These are phyloP conservation scores for Lysiphlebus fabarum DNA, from an alignment of 1,140 invertebrate species.

Conservation along the genomic window DNA sequence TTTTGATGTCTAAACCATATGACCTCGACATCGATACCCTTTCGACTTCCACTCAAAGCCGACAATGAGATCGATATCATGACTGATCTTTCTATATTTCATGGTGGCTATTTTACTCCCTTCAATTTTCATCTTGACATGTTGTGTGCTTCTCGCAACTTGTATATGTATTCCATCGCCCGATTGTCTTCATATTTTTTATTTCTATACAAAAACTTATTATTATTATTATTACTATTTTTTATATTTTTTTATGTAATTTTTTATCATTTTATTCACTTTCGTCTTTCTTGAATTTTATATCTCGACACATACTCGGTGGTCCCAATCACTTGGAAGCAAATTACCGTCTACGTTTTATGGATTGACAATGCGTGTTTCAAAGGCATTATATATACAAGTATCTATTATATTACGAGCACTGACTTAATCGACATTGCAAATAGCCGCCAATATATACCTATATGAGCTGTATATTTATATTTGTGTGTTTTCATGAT, in stretches of 20 bases:
- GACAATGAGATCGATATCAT: constrained; percentile 26
- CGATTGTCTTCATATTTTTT: not conserved
- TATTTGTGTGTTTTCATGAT: not conserved
- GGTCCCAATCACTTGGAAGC: constrained; percentile 22
- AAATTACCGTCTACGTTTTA: constrained; percentile 24
- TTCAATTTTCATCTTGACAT: too few species aligned
- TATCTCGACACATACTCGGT: constrained; percentile 21
- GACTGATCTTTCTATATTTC: constrained; percentile 20
- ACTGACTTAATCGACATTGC: constrained; percentile 39
- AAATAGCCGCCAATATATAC: constrained; percentile 12
- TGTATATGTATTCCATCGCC: not conserved
- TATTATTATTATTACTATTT: too few species aligned
- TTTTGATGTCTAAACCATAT: constrained; percentile 13
- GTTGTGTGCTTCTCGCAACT: too few species aligned
- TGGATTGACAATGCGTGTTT: constrained; percentile 27
- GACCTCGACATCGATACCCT: constrained; percentile 28
- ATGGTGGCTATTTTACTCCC: constrained; percentile 1
- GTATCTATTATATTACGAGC: constrained; percentile 28
- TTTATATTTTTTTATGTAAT: not conserved
- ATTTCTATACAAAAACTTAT: too few species aligned
- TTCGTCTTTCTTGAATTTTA: not conserved
- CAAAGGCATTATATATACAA: constrained; percentile 25
- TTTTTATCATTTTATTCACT: not conserved
- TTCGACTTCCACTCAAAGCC: constrained; percentile 24
- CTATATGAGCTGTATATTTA: not conserved